These are phyloP conservation scores for Lissonota sp. DNA, from an alignment of 2,888 invertebrate species.

Conservation along the genomic window DNA sequence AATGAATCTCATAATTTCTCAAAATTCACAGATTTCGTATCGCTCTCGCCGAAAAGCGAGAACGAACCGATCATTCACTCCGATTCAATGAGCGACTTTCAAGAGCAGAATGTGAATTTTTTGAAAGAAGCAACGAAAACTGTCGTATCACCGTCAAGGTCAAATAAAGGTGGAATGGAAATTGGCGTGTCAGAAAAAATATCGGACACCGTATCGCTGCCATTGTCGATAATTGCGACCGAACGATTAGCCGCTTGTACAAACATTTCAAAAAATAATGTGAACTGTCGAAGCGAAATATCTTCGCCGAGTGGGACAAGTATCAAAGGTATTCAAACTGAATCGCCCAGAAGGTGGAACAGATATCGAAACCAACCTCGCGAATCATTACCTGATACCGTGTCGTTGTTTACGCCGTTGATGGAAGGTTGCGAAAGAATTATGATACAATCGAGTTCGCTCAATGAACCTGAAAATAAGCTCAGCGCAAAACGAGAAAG, in stretches of 20 bases:
- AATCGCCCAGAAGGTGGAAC: slow-evolving; percentile 1
- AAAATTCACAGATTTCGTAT: not conserved
- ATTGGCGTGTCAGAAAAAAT: not conserved
- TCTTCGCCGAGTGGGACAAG: not conserved
- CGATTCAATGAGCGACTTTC: slow-evolving; percentile 12
- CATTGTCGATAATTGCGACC: not conserved
- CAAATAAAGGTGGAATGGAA: not conserved
- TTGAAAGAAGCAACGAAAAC: not conserved
- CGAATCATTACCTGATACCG: not conserved
- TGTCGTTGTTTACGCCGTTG: not conserved
- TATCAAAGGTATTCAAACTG: not conserved
- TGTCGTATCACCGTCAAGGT: not conserved
- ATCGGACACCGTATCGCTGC: not conserved
- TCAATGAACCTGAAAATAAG: too few species aligned
- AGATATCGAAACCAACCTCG: not conserved
- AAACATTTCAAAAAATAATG: not conserved
- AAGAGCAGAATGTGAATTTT: not conserved
- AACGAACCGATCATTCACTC: slow-evolving; percentile 4
- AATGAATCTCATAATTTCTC: not conserved
- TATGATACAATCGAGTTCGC: too few species aligned
- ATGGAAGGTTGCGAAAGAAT: too few species aligned
- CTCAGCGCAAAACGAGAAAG: too few species aligned
- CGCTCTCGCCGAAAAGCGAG: slow-evolving; percentile 10
- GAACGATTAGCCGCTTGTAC: not conserved
- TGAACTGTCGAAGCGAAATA: too few species aligned